These are phyloP conservation scores for Micrasema longulum DNA, from an alignment of 1,140 invertebrate species.

Conservation along the genomic window DNA sequence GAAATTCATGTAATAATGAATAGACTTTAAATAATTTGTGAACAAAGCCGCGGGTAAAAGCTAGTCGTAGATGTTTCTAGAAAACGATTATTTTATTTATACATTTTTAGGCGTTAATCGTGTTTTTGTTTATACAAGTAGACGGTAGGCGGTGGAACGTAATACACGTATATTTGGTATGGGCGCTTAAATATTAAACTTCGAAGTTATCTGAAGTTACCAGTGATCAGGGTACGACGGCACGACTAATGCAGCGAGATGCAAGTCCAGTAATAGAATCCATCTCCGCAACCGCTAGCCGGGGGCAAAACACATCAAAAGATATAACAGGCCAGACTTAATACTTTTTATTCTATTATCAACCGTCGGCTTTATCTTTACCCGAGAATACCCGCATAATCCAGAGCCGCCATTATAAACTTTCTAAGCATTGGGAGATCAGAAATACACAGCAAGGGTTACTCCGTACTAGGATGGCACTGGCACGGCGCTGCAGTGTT, in stretches of 20 bases:
- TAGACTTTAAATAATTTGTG: too few species aligned
- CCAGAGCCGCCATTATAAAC: slow-evolving; percentile 26
- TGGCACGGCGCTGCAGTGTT: too few species aligned
- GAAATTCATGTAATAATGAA: too few species aligned
- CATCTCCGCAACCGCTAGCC: slow-evolving; percentile 15
- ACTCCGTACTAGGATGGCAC: too few species aligned
- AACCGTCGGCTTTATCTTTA: slow-evolving; percentile 39
- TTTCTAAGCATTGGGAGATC: background rate
- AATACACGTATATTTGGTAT: background rate
- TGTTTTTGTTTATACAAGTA: background rate
- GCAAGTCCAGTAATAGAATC: slow-evolving; percentile 17
- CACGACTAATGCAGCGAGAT: slow-evolving; percentile 6
- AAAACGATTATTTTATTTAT: too few species aligned
- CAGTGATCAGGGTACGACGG: background rate
- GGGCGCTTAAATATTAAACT: too few species aligned
- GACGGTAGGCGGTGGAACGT: background rate
- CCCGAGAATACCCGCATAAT: slow-evolving; percentile 37
- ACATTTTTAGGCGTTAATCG: too few species aligned
- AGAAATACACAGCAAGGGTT: slow-evolving; percentile 1
- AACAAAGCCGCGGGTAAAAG: too few species aligned
- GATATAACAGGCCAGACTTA: slow-evolving; percentile 1
- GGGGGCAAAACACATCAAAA: slow-evolving; percentile 34
- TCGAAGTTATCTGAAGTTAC: background rate
- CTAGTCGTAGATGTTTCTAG: too few species aligned
- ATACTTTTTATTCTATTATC: slow-evolving; percentile 45